Percentiles rank a stretch among this genome's conserved stretches.
Conservation (phyloP, 23 tunicate genomes). For the Trididemnum miniatum region DNA sequence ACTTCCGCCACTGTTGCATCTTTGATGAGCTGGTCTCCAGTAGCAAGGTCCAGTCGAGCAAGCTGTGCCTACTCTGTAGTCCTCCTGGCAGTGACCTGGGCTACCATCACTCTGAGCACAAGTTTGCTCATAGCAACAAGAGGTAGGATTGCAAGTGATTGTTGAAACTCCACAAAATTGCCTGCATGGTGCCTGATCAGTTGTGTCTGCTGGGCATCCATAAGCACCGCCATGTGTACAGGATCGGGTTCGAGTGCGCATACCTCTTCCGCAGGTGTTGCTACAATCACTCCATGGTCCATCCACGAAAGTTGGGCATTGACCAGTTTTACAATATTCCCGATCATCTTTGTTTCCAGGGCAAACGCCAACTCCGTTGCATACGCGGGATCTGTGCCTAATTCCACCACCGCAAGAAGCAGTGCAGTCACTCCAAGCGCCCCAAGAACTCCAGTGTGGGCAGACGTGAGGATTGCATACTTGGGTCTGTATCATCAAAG, state of each 20-base stretch:
- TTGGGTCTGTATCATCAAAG: constrained; percentile 19
- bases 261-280: constrained; percentile 29
- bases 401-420: constrained; percentile 36
- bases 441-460: constrained; percentile 28
- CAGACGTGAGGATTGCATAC: constrained; percentile 16
- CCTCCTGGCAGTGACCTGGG: not conserved
- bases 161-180: not conserved
- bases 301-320: constrained; percentile 26
- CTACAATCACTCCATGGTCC: constrained; percentile 29
- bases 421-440: constrained; percentile 17
- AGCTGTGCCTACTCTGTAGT: not conserved
- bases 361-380: constrained; percentile 13
- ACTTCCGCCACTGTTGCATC: too few species aligned
- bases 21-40: too few species aligned
- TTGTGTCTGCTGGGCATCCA: constrained; percentile 28
- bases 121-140: not conserved
- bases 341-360: constrained; percentile 1
- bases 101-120: not conserved
- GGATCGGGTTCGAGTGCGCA: not conserved
- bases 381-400: constrained; percentile 14
- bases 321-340: constrained; percentile 20
- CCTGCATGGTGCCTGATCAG: not conserved
- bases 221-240: constrained; percentile 41
- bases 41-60: not conserved
- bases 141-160: not conserved